Conservation (phyloP, 2,888 invertebrate genomes). For the Itoplectis maculator region DNA sequence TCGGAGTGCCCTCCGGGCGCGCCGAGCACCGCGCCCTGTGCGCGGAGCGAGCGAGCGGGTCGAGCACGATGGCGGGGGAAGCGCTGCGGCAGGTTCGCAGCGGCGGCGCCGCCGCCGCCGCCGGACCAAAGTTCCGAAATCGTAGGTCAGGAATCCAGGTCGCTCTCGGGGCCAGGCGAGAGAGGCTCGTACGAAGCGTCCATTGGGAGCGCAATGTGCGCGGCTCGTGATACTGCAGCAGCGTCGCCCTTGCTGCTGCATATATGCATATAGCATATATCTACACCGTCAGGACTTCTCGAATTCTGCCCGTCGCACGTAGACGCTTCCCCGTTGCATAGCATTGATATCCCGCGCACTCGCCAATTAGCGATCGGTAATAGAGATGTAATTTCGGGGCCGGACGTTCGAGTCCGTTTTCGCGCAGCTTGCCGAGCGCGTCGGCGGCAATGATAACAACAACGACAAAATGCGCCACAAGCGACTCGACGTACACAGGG, state of each 20-base stretch:
- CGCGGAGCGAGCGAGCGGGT: background rate
- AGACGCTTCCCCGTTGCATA: slow-evolving; percentile 30
- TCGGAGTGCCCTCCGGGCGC: slow-evolving; percentile 47
- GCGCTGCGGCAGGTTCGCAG: slow-evolving; percentile 20
- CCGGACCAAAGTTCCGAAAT: slow-evolving; percentile 60
- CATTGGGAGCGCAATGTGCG: slow-evolving; percentile 41
- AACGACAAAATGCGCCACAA: background rate
- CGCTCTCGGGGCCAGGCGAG: slow-evolving; percentile 40
- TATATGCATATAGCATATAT: too few species aligned
- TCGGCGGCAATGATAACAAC: background rate
- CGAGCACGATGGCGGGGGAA: background rate
- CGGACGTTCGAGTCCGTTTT: slow-evolving; percentile 10
- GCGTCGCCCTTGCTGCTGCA: too few species aligned
- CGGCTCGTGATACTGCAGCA: slow-evolving; percentile 36
- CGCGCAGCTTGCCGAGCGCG: background rate
- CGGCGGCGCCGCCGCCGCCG: slow-evolving; percentile 17
- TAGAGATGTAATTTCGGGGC: slow-evolving; percentile 48
- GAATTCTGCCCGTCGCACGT: slow-evolving; percentile 38
- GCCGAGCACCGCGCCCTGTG: slow-evolving; percentile 1
- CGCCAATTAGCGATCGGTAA: slow-evolving; percentile 56
- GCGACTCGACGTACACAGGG: background rate
- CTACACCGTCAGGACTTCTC: slow-evolving; percentile 27
- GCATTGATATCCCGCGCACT: background rate
- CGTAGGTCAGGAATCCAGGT: slow-evolving; percentile 67
- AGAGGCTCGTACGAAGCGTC: slow-evolving; percentile 39